Evolutionary conservation across 1,140 invertebrate species (phyloP), one percentile per base, ranked within the genome.

Genomic region (Papilio helenus): DNA sequence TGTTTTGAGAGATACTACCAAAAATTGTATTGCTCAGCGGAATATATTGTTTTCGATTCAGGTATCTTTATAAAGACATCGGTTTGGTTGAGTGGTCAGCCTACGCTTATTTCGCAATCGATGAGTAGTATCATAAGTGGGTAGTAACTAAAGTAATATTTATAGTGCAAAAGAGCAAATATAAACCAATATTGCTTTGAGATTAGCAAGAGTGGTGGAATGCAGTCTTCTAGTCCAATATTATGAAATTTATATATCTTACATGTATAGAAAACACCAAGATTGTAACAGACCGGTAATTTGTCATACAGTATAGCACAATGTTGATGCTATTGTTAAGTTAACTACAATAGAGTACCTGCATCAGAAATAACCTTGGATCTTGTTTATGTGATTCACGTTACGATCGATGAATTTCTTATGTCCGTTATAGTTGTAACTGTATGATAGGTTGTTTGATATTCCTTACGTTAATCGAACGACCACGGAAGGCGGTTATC

Each of bases 401-500:
- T 68, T 14, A 7, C 23, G 3, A 29, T 68, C 61, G 23, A 29
- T 68, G 26, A 68, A 68, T 16, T 29, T 68, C 26, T 68, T 34
- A 68, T 68, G 61, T 68, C 58, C 20, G 58, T 61, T 68, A 29
- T 68, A 68, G 5, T 29, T 34, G 3, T 68, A 68, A 34, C 12
- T 34, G 12, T 61, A 4, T 18, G 61, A 65, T 29, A 8, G 55
- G 8, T 29, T 65, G 12, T 18, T 51, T 74, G 44, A 23, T 51
- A 49, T 74, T 74, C 46, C 7, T 7, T 74, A 18, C 20, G 26
- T 49, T 51, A 49, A 16, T 49, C 23, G 72, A 46, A 46, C 23
- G 10, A 61, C 16, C 3, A 34, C 29, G 61, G 34, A 65, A 77
- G 58, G 76, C 76, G 58, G 58, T 77, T 58, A 61, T 77, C 58